Evolutionary conservation across 92 coral and sea anemone species (phyloP).

Genomic region (Epizoanthus scotinus): DNA sequence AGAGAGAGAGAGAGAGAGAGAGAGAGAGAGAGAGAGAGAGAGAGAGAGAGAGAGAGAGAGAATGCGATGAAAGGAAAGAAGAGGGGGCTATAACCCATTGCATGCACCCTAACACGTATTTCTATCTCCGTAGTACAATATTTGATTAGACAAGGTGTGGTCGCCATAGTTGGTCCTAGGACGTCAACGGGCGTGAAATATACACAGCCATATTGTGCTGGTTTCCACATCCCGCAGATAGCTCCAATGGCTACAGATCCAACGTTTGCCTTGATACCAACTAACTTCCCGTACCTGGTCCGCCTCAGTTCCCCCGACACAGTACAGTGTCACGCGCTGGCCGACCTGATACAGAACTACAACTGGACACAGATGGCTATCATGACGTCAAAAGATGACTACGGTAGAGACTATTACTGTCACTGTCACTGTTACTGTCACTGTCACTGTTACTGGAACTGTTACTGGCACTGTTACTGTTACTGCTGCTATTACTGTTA

Average conservation of each 20-base stretch:
- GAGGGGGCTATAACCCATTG: no score
- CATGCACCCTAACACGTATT: neutral
- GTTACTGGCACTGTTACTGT: no score
- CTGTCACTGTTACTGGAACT: no score
- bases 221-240: conserved; percentile 75
- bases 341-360: conserved; percentile 58
- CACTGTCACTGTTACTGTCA: no score
- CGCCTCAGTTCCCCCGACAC: conserved; percentile 68
- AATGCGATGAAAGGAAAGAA: no score
- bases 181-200: conserved; percentile 78
- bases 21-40: no score
- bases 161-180: conserved; percentile 76
- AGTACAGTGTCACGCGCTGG: conserved; percentile 69
- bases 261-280: conserved; percentile 56
- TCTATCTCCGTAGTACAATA: conserved; percentile 49
- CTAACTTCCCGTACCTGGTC: conserved; percentile 62
- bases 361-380: conserved; percentile 71
- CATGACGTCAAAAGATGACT: conserved; percentile 75
- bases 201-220: conserved; percentile 75
- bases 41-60: no score
- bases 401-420: conserved; percentile 45
- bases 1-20: no score
- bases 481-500: no score
- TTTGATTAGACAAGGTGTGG: conserved; percentile 62
- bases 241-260: conserved; percentile 83